Conservation (phyloP, 2,888 invertebrate genomes). For the Cyclophora albipunctata region DNA sequence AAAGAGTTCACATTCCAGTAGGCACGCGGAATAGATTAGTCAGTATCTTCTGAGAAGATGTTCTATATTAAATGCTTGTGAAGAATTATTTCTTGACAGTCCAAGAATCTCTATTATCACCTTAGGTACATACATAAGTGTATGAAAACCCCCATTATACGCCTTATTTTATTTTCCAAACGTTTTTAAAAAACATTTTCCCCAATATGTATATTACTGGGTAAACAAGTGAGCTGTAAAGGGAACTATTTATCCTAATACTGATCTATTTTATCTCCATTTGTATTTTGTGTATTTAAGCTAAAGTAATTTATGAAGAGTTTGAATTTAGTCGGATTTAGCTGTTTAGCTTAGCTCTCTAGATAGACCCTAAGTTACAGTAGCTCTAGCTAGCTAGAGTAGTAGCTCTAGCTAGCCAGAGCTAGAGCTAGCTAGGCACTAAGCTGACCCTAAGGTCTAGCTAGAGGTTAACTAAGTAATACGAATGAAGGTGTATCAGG, state of each 20-base stretch:
- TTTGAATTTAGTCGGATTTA: too few relatives aligned
- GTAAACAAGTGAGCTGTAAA: too few relatives aligned
- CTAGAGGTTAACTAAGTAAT: too few relatives aligned
- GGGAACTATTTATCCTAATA: not conserved
- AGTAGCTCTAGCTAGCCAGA: too few relatives aligned
- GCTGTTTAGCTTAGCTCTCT: slow-evolving; percentile 4
- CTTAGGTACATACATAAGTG: not conserved
- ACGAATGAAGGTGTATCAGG: too few relatives aligned
- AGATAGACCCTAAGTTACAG: slow-evolving; percentile 1
- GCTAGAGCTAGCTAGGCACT: too few relatives aligned
- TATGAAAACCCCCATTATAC: not conserved
- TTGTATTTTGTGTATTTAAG: not conserved
- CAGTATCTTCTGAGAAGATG: slow-evolving; percentile 29
- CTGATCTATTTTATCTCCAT: not conserved
- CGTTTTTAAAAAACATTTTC: too few relatives aligned
- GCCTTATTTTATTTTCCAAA: too few relatives aligned
- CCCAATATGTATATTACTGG: too few relatives aligned
- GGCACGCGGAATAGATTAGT: slow-evolving; percentile 23
- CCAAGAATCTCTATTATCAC: not conserved
- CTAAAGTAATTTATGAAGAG: too few relatives aligned
- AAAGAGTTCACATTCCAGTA: slow-evolving; percentile 29
- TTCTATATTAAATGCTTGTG: slow-evolving; percentile 15
- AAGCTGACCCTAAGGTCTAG: too few relatives aligned
- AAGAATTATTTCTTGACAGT: not conserved
- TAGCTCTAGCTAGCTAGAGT: too few relatives aligned